These are phyloP conservation scores for Myocastor coypus DNA, from an alignment of 2,113 vertebrate species.

Conservation along the genomic window DNA sequence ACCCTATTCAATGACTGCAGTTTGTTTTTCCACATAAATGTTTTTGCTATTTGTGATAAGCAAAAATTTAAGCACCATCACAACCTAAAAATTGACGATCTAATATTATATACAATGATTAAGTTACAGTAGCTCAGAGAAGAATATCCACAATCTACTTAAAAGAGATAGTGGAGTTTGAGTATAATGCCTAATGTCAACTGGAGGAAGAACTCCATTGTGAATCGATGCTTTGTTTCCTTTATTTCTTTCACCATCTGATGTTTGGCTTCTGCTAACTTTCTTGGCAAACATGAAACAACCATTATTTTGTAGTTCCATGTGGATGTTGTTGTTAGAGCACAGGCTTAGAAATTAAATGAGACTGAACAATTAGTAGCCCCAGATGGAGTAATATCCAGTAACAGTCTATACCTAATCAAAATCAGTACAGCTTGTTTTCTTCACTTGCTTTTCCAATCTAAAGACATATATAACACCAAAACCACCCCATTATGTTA, in stretches of 20 bases:
- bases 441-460: not conserved
- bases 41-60: not conserved
- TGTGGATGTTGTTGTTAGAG: not conserved
- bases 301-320: not conserved
- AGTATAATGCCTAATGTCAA: not conserved
- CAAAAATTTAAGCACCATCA: not conserved
- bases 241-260: not conserved
- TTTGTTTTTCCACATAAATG: not conserved
- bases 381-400: not conserved
- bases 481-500: not conserved
- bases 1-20: not conserved
- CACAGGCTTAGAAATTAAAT: not conserved
- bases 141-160: not conserved
- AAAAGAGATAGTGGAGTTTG: not conserved
- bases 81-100: not conserved
- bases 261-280: not conserved
- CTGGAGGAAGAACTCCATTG: not conserved
- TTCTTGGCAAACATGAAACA: not conserved
- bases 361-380: not conserved
- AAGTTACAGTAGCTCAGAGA: not conserved
- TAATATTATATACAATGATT: not conserved
- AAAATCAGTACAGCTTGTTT: not conserved
- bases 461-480: not conserved
- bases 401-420: not conserved
- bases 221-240: not conserved